phyloP scores from a whole-genome alignment of 2,797 vertebrate genomes.

The Sebastes goodei region DNA sequence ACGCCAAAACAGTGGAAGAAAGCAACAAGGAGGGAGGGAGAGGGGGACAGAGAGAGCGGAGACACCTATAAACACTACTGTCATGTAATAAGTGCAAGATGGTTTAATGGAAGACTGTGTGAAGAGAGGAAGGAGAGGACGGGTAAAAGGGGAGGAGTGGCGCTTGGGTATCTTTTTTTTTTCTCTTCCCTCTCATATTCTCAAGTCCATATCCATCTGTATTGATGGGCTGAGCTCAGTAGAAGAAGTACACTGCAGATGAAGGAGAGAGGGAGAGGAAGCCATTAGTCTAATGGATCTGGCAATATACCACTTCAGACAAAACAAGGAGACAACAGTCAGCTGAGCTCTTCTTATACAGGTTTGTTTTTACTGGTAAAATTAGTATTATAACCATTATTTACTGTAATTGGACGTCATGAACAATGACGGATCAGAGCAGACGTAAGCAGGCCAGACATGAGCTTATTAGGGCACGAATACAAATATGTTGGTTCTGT shows the following conservation, averaged over 20 bases:
- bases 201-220: slow-evolving; percentile 70
- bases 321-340: not conserved
- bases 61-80: slow-evolving; percentile 63
- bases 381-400: slow-evolving; percentile 24
- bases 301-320: not conserved
- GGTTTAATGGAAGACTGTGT: slow-evolving; percentile 74
- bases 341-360: not conserved
- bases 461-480: not conserved
- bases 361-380: not conserved
- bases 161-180: slow-evolving; percentile 59
- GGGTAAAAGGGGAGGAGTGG: slow-evolving; percentile 51
- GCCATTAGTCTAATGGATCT: slow-evolving; percentile 45
- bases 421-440: slow-evolving; percentile 15
- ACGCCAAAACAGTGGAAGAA: slow-evolving; percentile 46
- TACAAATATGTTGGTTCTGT: not conserved
- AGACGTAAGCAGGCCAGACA: not conserved
- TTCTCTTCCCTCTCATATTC: slow-evolving; percentile 58
- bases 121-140: slow-evolving; percentile 64
- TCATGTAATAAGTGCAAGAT: slow-evolving; percentile 71
- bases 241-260: slow-evolving; percentile 85
- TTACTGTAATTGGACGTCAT: slow-evolving; percentile 14
- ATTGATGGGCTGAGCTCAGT: slow-evolving; percentile 70
- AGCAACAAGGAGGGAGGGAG: slow-evolving; percentile 47
- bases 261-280: slow-evolving; percentile 20
- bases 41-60: slow-evolving; percentile 31